phyloP scores from a whole-genome alignment of 2,797 vertebrate species.

The Hyperoplus immaculatus region DNA sequence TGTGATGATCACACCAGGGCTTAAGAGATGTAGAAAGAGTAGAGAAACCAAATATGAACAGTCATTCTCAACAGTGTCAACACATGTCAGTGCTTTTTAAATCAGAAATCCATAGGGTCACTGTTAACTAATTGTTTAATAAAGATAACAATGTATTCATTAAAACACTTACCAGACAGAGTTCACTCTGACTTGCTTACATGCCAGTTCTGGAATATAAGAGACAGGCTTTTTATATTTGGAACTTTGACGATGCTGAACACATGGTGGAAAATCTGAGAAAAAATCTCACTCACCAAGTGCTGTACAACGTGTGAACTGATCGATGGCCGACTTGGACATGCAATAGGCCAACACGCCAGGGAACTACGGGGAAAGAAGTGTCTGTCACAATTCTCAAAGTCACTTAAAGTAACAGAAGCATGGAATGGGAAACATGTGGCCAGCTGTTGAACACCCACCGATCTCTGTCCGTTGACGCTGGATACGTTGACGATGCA shows the following conservation, averaged over 20 bases:
- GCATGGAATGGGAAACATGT: background rate
- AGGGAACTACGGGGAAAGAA: conserved; percentile 80
- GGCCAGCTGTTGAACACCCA: conserved; percentile 64
- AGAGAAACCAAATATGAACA: background rate
- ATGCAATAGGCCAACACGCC: conserved; percentile 90
- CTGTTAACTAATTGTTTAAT: background rate
- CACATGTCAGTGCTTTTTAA: background rate
- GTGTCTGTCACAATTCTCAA: background rate
- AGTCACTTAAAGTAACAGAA: background rate
- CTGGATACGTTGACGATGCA: conserved; percentile 89
- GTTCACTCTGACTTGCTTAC: conserved; percentile 88
- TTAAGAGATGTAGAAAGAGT: conserved; percentile 50
- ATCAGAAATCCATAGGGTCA: background rate
- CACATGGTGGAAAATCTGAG: background rate
- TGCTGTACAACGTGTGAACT: conserved; percentile 86
- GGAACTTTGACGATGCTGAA: background rate
- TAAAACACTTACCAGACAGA: conserved; percentile 83
- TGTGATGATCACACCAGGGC: conserved; percentile 90
- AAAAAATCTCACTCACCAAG: conserved; percentile 79
- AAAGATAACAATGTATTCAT: background rate
- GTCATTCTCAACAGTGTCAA: background rate
- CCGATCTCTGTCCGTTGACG: conserved; percentile 89
- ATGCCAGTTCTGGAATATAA: conserved; percentile 83
- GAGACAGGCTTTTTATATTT: background rate
- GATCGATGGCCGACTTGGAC: conserved; percentile 90